Evolutionary conservation across 2,888 invertebrate species (phyloP).

Genomic region (Saturnia pavonia): DNA sequence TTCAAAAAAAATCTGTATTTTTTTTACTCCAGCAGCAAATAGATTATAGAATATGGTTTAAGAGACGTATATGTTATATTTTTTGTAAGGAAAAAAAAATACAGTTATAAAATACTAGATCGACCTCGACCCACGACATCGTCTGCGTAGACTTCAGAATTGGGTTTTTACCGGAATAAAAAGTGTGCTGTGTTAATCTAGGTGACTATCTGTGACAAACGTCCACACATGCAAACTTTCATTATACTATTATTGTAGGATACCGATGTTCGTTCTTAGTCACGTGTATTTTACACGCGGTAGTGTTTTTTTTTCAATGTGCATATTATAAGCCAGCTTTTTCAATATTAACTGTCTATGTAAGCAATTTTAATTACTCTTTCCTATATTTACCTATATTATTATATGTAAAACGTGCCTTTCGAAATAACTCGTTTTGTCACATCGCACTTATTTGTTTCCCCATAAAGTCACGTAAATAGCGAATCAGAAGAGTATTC

Average conservation of each 20-base stretch:
- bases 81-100: too few species aligned
- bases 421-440: conserved; percentile 29
- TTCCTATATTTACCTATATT: not conserved
- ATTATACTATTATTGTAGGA: too few species aligned
- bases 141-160: not conserved
- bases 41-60: too few species aligned
- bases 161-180: too few species aligned
- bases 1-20: too few species aligned
- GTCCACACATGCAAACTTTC: too few species aligned
- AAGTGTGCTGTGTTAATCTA: too few species aligned
- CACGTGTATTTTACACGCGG: not conserved
- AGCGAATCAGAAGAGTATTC: not conserved
- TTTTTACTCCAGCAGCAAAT: too few species aligned
- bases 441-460: conserved; percentile 18
- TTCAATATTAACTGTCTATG: not conserved
- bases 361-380: not conserved
- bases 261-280: not conserved
- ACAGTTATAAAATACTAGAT: not conserved
- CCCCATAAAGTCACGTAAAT: conserved; percentile 9
- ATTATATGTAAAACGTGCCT: conserved; percentile 40
- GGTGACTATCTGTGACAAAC: too few species aligned
- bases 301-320: not conserved
- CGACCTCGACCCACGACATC: not conserved
- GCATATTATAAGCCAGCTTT: not conserved
- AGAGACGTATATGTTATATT: too few species aligned